phyloP scores from a whole-genome alignment of 2,888 invertebrate genomes.

The Platynereis dumerilii region DNA sequence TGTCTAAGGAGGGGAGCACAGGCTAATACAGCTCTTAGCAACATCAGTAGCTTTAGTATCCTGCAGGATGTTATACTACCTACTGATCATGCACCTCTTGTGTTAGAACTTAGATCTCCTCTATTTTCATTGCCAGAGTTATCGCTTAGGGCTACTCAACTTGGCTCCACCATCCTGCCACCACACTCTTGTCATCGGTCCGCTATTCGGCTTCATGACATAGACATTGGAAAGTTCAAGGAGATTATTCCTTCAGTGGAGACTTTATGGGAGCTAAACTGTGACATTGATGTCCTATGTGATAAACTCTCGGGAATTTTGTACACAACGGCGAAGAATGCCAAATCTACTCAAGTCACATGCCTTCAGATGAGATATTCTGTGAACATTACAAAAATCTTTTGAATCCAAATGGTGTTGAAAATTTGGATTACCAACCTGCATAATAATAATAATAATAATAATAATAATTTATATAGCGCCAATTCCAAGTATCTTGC shows the following conservation, averaged over 20 bases:
- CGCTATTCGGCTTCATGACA: background rate
- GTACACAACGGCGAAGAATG: no score
- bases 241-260: background rate
- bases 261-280: background rate
- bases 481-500: no score
- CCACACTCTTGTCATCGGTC: background rate
- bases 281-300: background rate
- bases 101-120: no score
- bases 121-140: background rate
- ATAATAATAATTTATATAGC: no score
- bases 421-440: no score
- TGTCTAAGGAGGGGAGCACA: no score
- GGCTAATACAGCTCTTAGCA: background rate
- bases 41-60: background rate
- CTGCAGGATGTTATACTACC: background rate
- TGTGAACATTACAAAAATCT: no score
- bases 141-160: background rate
- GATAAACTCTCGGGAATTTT: background rate
- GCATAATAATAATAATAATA: no score
- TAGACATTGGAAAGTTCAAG: background rate
- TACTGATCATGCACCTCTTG: background rate
- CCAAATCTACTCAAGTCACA: no score
- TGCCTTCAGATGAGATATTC: no score
- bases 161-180: background rate
- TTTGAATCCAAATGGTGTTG: no score